Evolutionary conservation across 2,888 invertebrate species (phyloP).

Genomic region (Pyrochroa serraticornis): DNA sequence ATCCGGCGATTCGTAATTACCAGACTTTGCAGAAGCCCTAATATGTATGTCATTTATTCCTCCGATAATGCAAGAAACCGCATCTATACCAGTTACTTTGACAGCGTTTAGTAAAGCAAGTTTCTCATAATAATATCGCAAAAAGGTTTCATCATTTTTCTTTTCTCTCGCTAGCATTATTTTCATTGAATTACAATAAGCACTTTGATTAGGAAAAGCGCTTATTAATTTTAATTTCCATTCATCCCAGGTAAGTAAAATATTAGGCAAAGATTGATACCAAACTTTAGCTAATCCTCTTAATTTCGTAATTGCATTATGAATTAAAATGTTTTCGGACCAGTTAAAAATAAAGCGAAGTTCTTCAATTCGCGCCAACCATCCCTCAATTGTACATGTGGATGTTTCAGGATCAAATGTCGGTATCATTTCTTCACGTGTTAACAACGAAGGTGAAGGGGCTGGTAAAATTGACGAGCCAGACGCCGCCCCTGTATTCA

Average conservation of each 20-base stretch:
- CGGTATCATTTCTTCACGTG: not conserved
- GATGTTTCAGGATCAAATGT: not conserved
- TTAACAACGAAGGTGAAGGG: not conserved
- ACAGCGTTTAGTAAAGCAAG: not conserved
- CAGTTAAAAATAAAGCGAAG: not conserved
- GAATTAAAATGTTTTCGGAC: not conserved
- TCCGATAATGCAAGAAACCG: not conserved
- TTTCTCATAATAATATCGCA: not conserved
- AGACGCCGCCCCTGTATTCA: not conserved
- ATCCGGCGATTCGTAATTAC: not conserved
- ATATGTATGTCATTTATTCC: not conserved
- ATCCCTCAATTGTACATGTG: not conserved
- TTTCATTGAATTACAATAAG: not conserved
- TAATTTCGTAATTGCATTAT: not conserved
- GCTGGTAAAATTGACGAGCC: too few relatives aligned
- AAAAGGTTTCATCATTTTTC: not conserved
- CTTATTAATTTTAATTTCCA: not conserved
- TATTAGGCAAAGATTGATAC: not conserved
- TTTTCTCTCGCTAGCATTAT: not conserved
- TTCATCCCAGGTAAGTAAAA: not conserved
- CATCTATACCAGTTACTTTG: not conserved
- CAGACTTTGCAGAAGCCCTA: not conserved
- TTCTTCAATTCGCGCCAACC: conserved; percentile 1
- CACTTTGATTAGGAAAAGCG: not conserved
- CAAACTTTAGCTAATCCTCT: not conserved